Evolutionary conservation across 2,888 invertebrate genomes (phyloP).

Genomic region (Poecilobothrus nobilitatus): DNA sequence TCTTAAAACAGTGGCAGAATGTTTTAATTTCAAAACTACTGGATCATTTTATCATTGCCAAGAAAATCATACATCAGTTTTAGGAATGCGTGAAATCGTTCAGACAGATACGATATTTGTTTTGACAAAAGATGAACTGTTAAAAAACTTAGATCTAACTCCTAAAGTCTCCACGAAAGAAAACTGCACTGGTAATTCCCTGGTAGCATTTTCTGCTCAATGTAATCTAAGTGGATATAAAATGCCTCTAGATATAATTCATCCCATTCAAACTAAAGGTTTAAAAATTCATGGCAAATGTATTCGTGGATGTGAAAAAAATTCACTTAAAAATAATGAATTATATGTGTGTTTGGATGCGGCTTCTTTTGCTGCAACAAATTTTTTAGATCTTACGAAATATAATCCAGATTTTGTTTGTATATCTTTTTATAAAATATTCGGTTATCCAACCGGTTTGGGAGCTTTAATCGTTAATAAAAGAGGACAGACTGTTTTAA

Average conservation of each 20-base stretch:
- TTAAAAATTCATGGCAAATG: constrained; percentile 36
- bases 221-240: constrained; percentile 93
- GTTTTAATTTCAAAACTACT: constrained; percentile 54
- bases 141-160: constrained; percentile 35
- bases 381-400: constrained; percentile 60
- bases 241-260: constrained; percentile 69
- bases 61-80: constrained; percentile 92
- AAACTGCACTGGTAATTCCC: constrained; percentile 43
- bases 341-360: constrained; percentile 76
- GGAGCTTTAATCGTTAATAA: constrained; percentile 73
- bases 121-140: constrained; percentile 52
- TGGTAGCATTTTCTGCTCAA: constrained; percentile 84
- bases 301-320: constrained; percentile 22
- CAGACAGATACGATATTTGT: constrained; percentile 50
- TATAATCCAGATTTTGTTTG: constrained; percentile 80
- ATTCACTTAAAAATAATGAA: constrained; percentile 40
- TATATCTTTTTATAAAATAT: constrained; percentile 94
- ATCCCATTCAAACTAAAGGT: constrained; percentile 56
- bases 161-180: background rate
- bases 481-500: constrained; percentile 38
- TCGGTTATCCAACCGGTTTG: constrained; percentile 88
- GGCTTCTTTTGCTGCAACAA: constrained; percentile 72
- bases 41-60: constrained; percentile 71
- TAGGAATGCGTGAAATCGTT: constrained; percentile 83
- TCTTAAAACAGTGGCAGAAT: constrained; percentile 73